phyloP scores from a whole-genome alignment of 2,113 vertebrate genomes.

The Microtus oregoni region DNA sequence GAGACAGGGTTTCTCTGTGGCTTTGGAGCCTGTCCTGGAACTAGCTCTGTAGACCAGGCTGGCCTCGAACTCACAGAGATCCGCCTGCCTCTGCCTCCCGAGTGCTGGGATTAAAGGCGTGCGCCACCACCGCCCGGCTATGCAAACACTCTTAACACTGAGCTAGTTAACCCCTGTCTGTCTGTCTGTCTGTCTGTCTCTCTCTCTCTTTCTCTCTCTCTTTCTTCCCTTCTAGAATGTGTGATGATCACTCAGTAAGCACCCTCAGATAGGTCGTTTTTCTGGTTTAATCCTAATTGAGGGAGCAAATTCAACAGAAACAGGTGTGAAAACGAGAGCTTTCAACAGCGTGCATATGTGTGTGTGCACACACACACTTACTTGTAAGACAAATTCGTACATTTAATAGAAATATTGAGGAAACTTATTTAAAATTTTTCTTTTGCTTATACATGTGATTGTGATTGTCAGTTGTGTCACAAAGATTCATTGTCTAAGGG shows the following conservation, averaged over 20 bases:
- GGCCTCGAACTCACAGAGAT: too few relatives aligned
- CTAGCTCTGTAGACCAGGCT: too few relatives aligned
- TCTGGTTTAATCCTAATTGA: background rate
- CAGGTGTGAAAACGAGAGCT: background rate
- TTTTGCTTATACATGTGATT: background rate
- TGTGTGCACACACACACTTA: too few relatives aligned
- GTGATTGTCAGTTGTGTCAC: background rate
- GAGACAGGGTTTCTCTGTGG: too few relatives aligned
- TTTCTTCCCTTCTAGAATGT: background rate
- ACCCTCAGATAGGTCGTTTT: background rate
- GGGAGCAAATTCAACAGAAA: background rate
- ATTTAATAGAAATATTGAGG: conserved; percentile 28
- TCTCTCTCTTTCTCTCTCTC: too few relatives aligned
- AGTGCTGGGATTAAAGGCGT: too few relatives aligned
- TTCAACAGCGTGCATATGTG: background rate
- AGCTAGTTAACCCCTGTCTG: background rate
- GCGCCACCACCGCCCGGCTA: too few relatives aligned
- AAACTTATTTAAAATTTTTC: conserved; percentile 18
- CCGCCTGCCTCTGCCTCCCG: too few relatives aligned
- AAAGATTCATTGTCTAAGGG: conserved; percentile 1
- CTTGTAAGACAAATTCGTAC: background rate
- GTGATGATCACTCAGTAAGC: background rate
- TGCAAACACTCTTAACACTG: background rate
- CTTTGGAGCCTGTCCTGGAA: too few relatives aligned
- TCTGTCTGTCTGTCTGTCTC: background rate